A percentile compares a stretch with the other conserved stretches of the same genome.
phyloP scores from a whole-genome alignment of 2,113 vertebrate genomes.

The Fregata magnificens region DNA sequence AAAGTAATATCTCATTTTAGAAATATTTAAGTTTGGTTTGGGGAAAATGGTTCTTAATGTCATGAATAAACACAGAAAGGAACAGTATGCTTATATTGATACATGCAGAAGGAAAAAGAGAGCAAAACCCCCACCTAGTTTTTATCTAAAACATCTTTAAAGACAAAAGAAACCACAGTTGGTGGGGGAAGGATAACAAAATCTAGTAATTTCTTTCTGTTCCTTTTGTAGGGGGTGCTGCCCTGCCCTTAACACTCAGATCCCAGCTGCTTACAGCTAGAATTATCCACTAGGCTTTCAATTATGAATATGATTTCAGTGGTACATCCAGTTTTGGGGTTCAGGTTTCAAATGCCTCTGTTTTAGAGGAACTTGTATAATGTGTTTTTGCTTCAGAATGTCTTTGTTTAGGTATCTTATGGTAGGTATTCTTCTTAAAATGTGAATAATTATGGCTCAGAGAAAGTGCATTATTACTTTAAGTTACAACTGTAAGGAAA shows the following conservation, averaged over 20 bases:
- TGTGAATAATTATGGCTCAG: not conserved
- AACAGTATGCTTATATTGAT: not conserved
- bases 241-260: not conserved
- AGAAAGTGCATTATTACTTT: conserved; percentile 53
- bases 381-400: not conserved
- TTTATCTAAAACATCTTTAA: not conserved
- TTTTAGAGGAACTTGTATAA: not conserved
- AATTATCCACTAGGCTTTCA: not conserved
- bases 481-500: conserved; percentile 61
- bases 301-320: not conserved
- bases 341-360: not conserved
- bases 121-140: not conserved
- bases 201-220: not conserved
- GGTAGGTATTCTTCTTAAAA: conserved; percentile 21
- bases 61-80: not conserved
- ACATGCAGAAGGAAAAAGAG: not conserved
- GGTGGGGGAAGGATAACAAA: not conserved
- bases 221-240: not conserved
- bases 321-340: not conserved
- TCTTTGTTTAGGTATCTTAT: not conserved
- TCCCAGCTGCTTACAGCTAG: not conserved
- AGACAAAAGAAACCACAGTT: not conserved
- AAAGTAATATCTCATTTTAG: not conserved
- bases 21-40: not conserved
- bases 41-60: not conserved